These are phyloP conservation scores for Nylanderia fulva DNA, from an alignment of 1,140 invertebrate species.

Conservation along the genomic window DNA sequence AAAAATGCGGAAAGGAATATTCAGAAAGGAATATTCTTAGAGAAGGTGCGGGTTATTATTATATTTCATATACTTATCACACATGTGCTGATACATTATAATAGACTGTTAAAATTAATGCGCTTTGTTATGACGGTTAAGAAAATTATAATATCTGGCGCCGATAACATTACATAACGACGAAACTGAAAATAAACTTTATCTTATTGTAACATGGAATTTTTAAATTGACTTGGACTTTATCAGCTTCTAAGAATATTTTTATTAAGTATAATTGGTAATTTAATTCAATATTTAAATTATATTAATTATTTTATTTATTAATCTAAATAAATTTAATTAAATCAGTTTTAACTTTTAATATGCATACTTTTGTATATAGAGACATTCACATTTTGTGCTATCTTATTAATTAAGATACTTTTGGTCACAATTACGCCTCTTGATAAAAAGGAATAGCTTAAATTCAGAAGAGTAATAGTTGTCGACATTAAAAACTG, in stretches of 20 bases:
- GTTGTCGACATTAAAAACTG: neutral
- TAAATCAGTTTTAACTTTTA: neutral
- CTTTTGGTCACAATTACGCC: too few relatives aligned
- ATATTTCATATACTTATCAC: neutral
- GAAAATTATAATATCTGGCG: constrained; percentile 29
- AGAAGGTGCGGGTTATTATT: too few relatives aligned
- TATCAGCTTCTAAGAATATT: neutral
- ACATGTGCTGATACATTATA: neutral
- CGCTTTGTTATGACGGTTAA: constrained; percentile 25
- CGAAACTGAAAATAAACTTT: constrained; percentile 20
- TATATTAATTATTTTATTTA: too few relatives aligned
- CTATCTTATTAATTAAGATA: neutral
- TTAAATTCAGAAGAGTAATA: neutral
- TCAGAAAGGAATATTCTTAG: neutral
- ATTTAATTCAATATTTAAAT: too few relatives aligned
- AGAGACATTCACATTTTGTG: neutral
- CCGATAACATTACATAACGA: constrained; percentile 1
- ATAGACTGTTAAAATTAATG: neutral
- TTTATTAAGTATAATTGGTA: neutral
- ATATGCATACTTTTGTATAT: neutral
- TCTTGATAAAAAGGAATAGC: neutral
- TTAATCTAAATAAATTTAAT: neutral
- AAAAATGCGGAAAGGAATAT: neutral
- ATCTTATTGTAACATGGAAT: neutral
- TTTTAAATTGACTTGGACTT: neutral